phyloP scores from a whole-genome alignment of 35 echinoderm and acorn worm genomes.

The Chiridota heheva region DNA sequence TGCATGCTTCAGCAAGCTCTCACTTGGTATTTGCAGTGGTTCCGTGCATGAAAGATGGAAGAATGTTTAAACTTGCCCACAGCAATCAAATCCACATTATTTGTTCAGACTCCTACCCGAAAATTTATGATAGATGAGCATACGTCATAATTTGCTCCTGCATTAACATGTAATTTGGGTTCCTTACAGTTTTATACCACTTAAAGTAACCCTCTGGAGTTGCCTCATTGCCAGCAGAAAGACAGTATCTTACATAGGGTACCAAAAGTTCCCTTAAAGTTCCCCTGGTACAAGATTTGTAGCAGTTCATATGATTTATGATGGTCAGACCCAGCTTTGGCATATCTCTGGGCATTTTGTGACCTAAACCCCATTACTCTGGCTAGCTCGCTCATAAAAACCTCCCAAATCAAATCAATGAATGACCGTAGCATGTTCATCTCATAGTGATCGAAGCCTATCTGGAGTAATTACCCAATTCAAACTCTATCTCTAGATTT shows the following conservation, averaged over 20 bases:
- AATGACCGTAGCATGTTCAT: conserved; percentile 36
- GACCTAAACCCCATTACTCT: not conserved
- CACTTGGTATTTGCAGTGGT: conserved; percentile 44
- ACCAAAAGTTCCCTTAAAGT: not conserved
- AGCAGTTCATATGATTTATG: conserved; percentile 46
- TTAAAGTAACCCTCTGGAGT: not conserved
- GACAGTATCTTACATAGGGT: not conserved
- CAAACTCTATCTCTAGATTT: conserved; percentile 9
- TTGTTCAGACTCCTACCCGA: not conserved
- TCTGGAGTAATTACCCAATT: not conserved
- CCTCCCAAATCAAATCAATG: conserved; percentile 30
- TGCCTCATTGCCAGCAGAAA: not conserved
- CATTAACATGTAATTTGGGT: not conserved
- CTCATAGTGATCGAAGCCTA: conserved; percentile 12
- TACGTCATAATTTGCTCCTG: not conserved
- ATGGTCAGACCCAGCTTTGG: conserved; percentile 28
- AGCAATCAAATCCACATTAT: not conserved
- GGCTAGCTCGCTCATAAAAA: conserved; percentile 19
- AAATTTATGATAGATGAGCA: conserved; percentile 4
- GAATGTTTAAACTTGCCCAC: conserved; percentile 24
- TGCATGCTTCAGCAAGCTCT: conserved; percentile 1
- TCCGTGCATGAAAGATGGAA: conserved; percentile 39
- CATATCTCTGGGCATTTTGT: conserved; percentile 36
- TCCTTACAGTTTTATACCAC: not conserved
- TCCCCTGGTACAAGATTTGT: conserved; percentile 3